Conservation (phyloP, 2,888 invertebrate genomes). For the Hydrotaea diabolus region DNA sequence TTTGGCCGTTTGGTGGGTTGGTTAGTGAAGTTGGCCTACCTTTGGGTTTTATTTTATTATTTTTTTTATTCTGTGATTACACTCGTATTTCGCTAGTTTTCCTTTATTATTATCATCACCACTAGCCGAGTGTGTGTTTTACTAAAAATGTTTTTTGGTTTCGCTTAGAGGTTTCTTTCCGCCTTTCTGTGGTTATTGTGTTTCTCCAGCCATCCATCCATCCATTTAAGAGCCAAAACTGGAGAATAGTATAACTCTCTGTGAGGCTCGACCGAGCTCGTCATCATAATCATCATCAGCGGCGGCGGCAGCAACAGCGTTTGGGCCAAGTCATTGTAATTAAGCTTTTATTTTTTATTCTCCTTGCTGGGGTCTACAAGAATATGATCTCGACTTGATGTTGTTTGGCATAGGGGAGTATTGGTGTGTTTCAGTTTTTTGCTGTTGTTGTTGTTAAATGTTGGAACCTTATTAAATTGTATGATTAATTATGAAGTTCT, state of each 20-base stretch:
- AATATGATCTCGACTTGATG: conserved; percentile 28
- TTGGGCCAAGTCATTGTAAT: conserved; percentile 55
- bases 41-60: background rate
- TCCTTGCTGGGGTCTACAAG: conserved; percentile 8
- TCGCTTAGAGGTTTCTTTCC: background rate
- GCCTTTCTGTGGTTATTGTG: too few relatives aligned
- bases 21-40: background rate
- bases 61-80: too few relatives aligned
- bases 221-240: too few relatives aligned
- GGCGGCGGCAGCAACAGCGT: too few relatives aligned
- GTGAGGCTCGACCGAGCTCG: background rate
- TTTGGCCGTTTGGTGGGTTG: too few relatives aligned
- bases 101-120: background rate
- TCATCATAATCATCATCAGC: conserved; percentile 9
- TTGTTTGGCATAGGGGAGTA: background rate
- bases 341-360: conserved; percentile 11
- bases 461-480: conserved; percentile 50
- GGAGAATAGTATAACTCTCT: background rate
- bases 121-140: background rate
- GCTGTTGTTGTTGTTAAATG: too few relatives aligned
- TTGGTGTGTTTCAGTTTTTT: conserved; percentile 20
- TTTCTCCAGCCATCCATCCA: too few relatives aligned
- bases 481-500: conserved; percentile 56
- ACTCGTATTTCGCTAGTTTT: too few relatives aligned
- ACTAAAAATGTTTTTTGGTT: background rate